Percentiles rank a stretch among this genome's conserved stretches.
These are phyloP conservation scores for Empis stercorea DNA, from an alignment of 2,888 invertebrate genomes.

Conservation along the genomic window DNA sequence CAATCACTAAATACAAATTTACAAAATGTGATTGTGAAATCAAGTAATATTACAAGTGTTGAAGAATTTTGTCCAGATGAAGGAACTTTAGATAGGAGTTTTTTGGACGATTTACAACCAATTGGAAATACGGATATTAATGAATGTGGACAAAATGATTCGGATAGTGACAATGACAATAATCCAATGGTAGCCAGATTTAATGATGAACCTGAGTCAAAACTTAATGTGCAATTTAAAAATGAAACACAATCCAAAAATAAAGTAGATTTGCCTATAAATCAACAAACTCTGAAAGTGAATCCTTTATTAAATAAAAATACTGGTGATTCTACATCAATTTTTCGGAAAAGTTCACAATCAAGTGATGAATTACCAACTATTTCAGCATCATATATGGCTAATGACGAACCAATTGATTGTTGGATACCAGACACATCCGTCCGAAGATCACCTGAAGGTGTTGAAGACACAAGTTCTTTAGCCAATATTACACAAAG, in stretches of 20 bases:
- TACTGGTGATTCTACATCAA: background rate
- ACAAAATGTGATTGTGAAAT: too few relatives aligned
- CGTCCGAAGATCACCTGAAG: conserved; percentile 63
- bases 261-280: conserved; percentile 1
- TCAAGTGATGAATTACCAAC: conserved; percentile 21
- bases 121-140: conserved; percentile 20
- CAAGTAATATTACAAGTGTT: conserved; percentile 38
- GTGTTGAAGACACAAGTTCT: conserved; percentile 40
- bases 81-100: conserved; percentile 60
- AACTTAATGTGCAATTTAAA: conserved; percentile 17
- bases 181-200: conserved; percentile 74
- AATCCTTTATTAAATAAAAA: too few relatives aligned
- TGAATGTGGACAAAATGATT: conserved; percentile 5
- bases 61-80: conserved; percentile 64
- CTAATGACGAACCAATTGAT: conserved; percentile 39
- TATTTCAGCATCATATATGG: conserved; percentile 18
- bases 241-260: background rate
- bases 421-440: conserved; percentile 57
- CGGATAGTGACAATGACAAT: conserved; percentile 50
- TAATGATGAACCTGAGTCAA: conserved; percentile 54
- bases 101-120: conserved; percentile 55
- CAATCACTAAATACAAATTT: background rate
- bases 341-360: conserved; percentile 10
- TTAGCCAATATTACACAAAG: conserved; percentile 11
- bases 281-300: background rate